Conservation (phyloP, 2,113 vertebrate species). For the Pluvialis apricaria region DNA sequence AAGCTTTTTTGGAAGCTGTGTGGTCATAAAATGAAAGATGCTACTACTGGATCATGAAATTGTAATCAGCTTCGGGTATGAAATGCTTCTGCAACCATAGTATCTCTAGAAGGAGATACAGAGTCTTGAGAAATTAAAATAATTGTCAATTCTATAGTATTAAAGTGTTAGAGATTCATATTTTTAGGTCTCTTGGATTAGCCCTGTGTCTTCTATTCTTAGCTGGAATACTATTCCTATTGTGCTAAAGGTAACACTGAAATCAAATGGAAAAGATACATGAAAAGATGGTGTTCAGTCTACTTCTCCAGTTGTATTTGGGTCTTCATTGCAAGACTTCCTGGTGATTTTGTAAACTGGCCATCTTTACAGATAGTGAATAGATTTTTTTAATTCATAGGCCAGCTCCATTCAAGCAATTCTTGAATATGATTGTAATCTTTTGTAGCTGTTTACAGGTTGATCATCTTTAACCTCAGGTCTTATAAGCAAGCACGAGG, state of each 20-base stretch:
- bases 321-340: not conserved
- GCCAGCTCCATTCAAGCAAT: not conserved
- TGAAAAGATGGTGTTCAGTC: not conserved
- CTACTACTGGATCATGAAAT: not conserved
- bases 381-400: not conserved
- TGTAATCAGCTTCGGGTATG: not conserved
- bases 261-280: not conserved
- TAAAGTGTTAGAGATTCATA: not conserved
- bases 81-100: fast-evolving
- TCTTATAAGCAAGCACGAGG: not conserved
- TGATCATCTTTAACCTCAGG: not conserved
- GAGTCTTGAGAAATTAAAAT: not conserved
- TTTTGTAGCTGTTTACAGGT: not conserved
- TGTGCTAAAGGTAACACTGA: not conserved
- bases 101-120: not conserved
- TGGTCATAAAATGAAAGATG: not conserved
- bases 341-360: not conserved
- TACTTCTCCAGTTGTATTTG: not conserved
- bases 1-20: not conserved
- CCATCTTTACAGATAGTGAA: not conserved
- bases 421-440: not conserved
- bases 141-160: not conserved
- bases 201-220: not conserved
- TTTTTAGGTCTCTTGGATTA: not conserved
- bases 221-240: not conserved